Conservation (phyloP, 1,140 invertebrate genomes). For the Phenacoccus solenopsis region DNA sequence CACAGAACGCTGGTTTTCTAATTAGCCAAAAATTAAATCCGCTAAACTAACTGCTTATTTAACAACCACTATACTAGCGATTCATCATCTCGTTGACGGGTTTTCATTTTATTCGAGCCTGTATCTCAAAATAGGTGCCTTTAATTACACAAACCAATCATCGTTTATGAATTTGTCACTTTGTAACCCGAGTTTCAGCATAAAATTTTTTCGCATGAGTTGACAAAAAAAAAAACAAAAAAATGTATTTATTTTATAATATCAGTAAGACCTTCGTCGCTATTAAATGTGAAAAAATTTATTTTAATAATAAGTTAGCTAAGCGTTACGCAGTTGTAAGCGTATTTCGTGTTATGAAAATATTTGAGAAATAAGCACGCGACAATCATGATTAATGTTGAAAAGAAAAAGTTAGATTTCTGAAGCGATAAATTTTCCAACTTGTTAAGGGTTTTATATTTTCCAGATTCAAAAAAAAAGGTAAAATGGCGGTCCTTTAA, state of each 20-base stretch:
- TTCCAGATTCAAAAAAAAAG: background rate
- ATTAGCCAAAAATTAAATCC: background rate
- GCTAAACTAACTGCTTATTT: background rate
- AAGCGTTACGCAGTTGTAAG: slow-evolving; percentile 1
- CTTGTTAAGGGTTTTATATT: background rate
- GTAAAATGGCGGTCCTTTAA: background rate
- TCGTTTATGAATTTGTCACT: background rate
- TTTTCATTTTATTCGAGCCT: background rate
- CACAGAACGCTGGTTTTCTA: background rate
- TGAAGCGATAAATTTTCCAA: background rate
- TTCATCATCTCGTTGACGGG: background rate
- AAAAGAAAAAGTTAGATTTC: slow-evolving; percentile 3
- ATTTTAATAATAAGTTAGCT: slow-evolving; percentile 3
- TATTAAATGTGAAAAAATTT: background rate
- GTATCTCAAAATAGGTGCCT: no score
- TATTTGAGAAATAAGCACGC: slow-evolving; percentile 1
- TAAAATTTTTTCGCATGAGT: background rate
- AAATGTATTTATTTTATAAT: background rate
- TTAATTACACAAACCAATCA: background rate
- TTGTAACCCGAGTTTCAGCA: background rate
- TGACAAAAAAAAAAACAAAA: background rate
- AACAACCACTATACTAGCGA: background rate
- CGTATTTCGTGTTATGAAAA: slow-evolving; percentile 3
- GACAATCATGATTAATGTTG: background rate
- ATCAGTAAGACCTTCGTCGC: background rate